Evolutionary conservation across 2,888 invertebrate species (phyloP).

Genomic region (Caenorhabditis panamensis): DNA sequence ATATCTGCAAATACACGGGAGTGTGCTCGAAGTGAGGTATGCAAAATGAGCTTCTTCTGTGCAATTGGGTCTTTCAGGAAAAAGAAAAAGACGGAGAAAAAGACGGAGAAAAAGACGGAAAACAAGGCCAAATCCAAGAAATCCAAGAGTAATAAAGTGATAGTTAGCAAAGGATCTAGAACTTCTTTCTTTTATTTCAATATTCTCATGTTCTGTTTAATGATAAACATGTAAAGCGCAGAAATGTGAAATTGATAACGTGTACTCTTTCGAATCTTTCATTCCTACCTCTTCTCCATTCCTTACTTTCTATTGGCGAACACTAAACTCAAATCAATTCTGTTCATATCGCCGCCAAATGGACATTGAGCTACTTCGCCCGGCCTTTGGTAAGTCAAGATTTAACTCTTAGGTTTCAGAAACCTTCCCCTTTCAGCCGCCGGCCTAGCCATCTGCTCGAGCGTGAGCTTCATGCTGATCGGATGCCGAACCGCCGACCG

Average conservation of each 20-base stretch:
- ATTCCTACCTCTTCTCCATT: slow-evolving; percentile 9
- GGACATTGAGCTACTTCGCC: slow-evolving; percentile 23
- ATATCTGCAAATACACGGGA: slow-evolving; percentile 44
- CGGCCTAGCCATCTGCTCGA: slow-evolving; percentile 15
- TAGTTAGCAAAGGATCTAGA: too few relatives aligned
- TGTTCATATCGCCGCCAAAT: slow-evolving; percentile 24
- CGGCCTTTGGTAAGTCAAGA: slow-evolving; percentile 18
- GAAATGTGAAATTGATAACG: too few relatives aligned
- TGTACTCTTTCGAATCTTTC: neutral
- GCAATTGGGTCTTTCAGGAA: too few relatives aligned
- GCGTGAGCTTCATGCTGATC: slow-evolving; percentile 18
- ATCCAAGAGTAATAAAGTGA: too few relatives aligned
- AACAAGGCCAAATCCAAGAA: too few relatives aligned
- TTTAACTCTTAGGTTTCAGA: neutral
- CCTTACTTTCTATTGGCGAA: slow-evolving; percentile 15
- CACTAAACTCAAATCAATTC: slow-evolving; percentile 12
- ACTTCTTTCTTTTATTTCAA: too few relatives aligned
- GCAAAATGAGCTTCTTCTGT: too few relatives aligned
- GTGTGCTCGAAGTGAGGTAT: slow-evolving; percentile 29
- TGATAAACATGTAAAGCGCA: too few relatives aligned
- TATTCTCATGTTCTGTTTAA: too few relatives aligned
- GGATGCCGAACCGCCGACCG: slow-evolving; percentile 30
- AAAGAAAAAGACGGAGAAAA: too few relatives aligned
- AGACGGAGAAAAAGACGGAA: too few relatives aligned
- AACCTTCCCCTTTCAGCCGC: slow-evolving; percentile 6